Percentiles rank a stretch among this genome's conserved stretches.
Conservation (phyloP, 2,113 vertebrate genomes). For the Marcusenius ussheri region DNA sequence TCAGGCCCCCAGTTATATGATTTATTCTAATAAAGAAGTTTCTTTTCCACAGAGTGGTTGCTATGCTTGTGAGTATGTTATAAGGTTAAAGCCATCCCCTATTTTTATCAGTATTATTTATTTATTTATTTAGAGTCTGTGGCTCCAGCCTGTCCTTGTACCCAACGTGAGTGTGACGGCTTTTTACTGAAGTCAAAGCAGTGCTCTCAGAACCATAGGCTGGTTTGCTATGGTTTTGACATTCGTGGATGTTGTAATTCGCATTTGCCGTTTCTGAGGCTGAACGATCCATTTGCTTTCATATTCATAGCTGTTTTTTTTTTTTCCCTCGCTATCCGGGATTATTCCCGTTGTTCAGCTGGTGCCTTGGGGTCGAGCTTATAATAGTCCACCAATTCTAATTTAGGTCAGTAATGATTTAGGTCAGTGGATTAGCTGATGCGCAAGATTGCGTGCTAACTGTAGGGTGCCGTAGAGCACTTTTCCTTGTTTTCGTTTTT, state of each 20-base stretch:
- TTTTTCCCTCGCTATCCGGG: slow-evolving; percentile 27
- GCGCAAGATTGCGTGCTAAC: slow-evolving; percentile 13
- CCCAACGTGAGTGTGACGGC: slow-evolving; percentile 9
- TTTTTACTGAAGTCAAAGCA: slow-evolving; percentile 18
- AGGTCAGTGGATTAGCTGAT: slow-evolving; percentile 30
- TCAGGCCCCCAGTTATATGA: not conserved
- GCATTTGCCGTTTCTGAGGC: slow-evolving; percentile 28
- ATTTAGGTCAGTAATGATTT: slow-evolving; percentile 21
- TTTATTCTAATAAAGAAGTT: no score
- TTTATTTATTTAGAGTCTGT: not conserved
- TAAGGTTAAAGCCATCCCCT: not conserved
- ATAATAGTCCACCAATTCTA: slow-evolving; percentile 41
- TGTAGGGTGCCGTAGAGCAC: slow-evolving; percentile 25
- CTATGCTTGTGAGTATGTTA: no score
- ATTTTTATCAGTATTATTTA: not conserved
- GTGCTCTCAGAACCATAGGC: slow-evolving; percentile 11
- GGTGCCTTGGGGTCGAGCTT: slow-evolving; percentile 37
- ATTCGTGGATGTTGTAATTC: slow-evolving; percentile 26
- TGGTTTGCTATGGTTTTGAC: slow-evolving; percentile 1
- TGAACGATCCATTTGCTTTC: not conserved
- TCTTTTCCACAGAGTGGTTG: no score
- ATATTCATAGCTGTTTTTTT: slow-evolving; percentile 16
- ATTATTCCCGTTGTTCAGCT: slow-evolving; percentile 28
- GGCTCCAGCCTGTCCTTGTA: slow-evolving; percentile 9
- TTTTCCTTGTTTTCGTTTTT: not conserved